These are phyloP conservation scores for Caenorhabditis auriculariae DNA, from an alignment of 2,888 invertebrate genomes.

Conservation along the genomic window DNA sequence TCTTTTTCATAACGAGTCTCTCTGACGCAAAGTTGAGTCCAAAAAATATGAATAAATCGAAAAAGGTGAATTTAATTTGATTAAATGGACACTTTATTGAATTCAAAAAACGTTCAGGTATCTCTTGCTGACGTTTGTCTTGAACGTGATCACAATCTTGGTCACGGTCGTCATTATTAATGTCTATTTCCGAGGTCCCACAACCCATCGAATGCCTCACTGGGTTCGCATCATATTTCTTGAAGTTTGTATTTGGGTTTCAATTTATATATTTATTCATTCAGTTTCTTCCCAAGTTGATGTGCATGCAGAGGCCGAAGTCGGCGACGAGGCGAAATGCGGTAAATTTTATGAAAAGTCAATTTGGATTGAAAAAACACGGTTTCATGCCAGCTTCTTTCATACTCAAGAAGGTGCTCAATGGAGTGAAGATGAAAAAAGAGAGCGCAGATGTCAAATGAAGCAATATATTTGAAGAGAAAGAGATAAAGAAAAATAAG, in stretches of 20 bases:
- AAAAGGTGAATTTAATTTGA: neutral
- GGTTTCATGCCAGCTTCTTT: too few relatives aligned
- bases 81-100: neutral
- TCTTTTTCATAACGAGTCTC: neutral
- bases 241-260: slow-evolving; percentile 72
- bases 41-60: too few relatives aligned
- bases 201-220: slow-evolving; percentile 97
- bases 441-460: too few relatives aligned
- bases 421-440: too few relatives aligned
- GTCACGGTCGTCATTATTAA: slow-evolving; percentile 95
- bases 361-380: too few relatives aligned
- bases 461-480: too few relatives aligned
- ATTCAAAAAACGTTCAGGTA: slow-evolving; percentile 69
- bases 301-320: slow-evolving; percentile 88
- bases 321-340: slow-evolving; percentile 64
- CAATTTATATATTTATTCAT: slow-evolving; percentile 1
- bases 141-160: slow-evolving; percentile 98
- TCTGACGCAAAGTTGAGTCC: too few relatives aligned
- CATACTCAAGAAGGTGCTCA: too few relatives aligned
- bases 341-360: too few relatives aligned
- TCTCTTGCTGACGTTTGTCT: slow-evolving; percentile 96
- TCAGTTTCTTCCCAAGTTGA: slow-evolving; percentile 65
- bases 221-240: slow-evolving; percentile 94
- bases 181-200: slow-evolving; percentile 94
- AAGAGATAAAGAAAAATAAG: too few relatives aligned